These are phyloP conservation scores for Vidua chalybeata DNA, from an alignment of 2,113 vertebrate species.

Conservation along the genomic window DNA sequence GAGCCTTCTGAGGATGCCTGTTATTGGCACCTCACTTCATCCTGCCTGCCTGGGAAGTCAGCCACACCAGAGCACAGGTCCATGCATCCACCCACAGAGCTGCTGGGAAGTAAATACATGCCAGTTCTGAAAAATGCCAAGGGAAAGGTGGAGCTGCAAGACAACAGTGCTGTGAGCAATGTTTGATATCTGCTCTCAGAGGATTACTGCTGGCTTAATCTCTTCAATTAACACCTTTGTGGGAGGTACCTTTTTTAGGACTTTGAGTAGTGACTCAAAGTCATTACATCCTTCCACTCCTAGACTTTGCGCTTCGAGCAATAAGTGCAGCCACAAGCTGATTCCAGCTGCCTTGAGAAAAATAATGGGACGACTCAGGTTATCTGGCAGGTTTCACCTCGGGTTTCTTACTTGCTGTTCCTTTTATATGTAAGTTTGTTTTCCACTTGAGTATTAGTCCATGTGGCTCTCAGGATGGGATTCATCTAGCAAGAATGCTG, in stretches of 20 bases:
- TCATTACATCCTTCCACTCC: neutral
- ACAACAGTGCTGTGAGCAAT: neutral
- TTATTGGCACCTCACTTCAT: neutral
- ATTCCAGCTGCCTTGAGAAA: neutral
- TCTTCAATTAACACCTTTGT: neutral
- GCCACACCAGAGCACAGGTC: neutral
- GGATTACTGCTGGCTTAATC: neutral
- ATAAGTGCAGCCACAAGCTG: neutral
- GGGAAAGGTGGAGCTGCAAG: neutral
- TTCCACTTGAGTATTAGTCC: neutral
- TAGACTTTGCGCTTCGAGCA: accelerated
- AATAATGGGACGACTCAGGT: neutral
- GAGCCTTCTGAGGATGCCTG: neutral
- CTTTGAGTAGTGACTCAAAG: neutral
- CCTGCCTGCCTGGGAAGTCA: neutral
- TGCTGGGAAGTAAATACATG: neutral
- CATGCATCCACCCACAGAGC: neutral
- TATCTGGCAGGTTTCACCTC: neutral
- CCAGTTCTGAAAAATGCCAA: neutral
- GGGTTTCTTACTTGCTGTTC: neutral
- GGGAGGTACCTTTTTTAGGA: neutral
- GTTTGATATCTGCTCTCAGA: neutral
- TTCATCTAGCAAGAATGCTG: neutral
- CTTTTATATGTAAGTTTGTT: neutral
- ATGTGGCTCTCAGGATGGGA: neutral